phyloP scores from a whole-genome alignment of 92 coral and sea anemone genomes.

The Porites cylindrica region DNA sequence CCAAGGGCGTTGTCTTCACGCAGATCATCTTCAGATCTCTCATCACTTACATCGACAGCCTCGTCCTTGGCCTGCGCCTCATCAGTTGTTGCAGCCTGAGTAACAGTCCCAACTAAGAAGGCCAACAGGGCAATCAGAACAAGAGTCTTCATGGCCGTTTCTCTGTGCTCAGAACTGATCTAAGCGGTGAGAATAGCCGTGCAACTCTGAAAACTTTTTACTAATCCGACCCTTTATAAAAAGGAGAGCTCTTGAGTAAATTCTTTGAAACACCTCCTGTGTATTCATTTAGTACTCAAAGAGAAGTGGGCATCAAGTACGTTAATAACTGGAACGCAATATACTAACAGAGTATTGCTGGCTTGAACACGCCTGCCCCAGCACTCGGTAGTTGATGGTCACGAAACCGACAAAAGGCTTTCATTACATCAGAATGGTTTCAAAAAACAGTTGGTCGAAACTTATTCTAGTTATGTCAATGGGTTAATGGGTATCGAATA shows the following conservation, averaged over 20 bases:
- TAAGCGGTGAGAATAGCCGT: neutral
- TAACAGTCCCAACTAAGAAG: neutral
- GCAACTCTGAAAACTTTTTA: neutral
- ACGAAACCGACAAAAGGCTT: too few species aligned
- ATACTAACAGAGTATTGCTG: too few species aligned
- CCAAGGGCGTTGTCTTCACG: constrained; percentile 2
- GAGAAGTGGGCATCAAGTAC: too few species aligned
- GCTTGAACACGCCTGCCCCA: too few species aligned
- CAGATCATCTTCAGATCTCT: constrained; percentile 1
- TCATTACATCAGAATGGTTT: too few species aligned
- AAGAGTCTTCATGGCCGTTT: constrained; percentile 10
- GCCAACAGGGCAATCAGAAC: constrained; percentile 15
- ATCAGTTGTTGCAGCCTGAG: neutral
- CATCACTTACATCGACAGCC: neutral
- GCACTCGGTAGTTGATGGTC: too few species aligned
- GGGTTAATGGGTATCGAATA: too few species aligned
- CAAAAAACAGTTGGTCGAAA: too few species aligned
- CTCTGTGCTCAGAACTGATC: neutral
- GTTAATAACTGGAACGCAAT: too few species aligned
- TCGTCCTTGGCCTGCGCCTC: neutral
- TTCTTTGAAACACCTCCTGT: too few species aligned
- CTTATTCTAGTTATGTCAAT: too few species aligned
- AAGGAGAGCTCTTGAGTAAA: neutral
- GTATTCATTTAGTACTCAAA: too few species aligned
- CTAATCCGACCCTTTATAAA: neutral